These are phyloP conservation scores for Aporophyla lueneburgensis DNA, from an alignment of 2,888 invertebrate genomes.

Conservation along the genomic window DNA sequence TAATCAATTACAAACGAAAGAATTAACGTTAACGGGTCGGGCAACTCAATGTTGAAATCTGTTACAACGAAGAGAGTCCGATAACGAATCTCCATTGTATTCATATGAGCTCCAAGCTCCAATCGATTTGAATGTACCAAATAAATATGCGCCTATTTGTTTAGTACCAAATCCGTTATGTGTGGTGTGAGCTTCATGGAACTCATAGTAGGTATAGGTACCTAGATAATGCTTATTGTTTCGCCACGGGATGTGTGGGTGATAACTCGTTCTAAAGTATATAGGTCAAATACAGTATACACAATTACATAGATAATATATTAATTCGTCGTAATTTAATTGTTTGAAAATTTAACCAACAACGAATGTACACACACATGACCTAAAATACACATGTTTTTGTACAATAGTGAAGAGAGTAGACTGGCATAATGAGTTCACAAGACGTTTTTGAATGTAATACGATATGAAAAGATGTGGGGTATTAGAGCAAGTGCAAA, in stretches of 20 bases:
- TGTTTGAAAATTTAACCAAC: slow-evolving; percentile 48
- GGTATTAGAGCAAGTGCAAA: slow-evolving; percentile 84
- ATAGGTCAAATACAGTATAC: slow-evolving; percentile 70
- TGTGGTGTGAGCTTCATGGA: slow-evolving; percentile 72
- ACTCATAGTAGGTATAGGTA: slow-evolving; percentile 43
- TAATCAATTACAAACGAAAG: slow-evolving; percentile 45
- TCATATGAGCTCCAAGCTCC: slow-evolving; percentile 79
- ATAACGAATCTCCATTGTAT: slow-evolving; percentile 83
- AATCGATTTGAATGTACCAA: slow-evolving; percentile 73
- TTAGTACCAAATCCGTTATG: slow-evolving; percentile 73
- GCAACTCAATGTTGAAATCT: slow-evolving; percentile 71
- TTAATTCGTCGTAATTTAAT: slow-evolving; percentile 57
- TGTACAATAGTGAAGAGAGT: slow-evolving; percentile 72
- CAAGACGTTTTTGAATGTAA: slow-evolving; percentile 80
- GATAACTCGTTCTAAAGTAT: slow-evolving; percentile 67
- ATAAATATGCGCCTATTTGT: slow-evolving; percentile 74
- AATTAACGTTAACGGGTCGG: slow-evolving; percentile 69
- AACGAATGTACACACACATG: slow-evolving; percentile 59
- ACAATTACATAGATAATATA: slow-evolving; percentile 38
- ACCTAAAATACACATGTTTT: slow-evolving; percentile 68
- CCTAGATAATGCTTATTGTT: slow-evolving; percentile 81
- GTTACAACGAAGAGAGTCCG: slow-evolving; percentile 67
- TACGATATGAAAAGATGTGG: slow-evolving; percentile 84
- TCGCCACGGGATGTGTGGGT: slow-evolving; percentile 75
- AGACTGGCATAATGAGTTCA: slow-evolving; percentile 79